Conservation (phyloP, 2,113 vertebrate species). For the Sceloporus undulatus region DNA sequence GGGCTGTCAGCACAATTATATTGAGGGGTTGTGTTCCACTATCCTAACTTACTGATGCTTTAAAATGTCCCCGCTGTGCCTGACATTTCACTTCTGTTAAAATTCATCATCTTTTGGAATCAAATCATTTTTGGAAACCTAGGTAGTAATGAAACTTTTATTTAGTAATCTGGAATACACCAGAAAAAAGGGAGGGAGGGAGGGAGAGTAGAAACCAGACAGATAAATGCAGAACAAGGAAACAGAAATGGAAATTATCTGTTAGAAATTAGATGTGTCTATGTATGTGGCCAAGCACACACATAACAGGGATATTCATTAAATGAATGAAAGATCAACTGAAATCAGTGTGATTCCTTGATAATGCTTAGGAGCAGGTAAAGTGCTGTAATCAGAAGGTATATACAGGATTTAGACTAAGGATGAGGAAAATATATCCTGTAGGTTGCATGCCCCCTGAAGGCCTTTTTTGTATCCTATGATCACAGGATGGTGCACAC, state of each 20-base stretch:
- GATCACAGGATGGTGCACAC: no score
- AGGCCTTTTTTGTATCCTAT: no score
- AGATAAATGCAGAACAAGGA: constrained; percentile 16
- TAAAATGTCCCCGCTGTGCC: constrained; percentile 62
- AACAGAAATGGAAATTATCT: constrained; percentile 47
- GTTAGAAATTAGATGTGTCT: neutral
- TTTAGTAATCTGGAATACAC: constrained; percentile 54
- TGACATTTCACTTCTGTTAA: constrained; percentile 71
- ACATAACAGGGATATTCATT: neutral
- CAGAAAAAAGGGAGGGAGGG: neutral
- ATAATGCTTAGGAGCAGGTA: neutral
- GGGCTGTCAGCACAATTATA: constrained; percentile 45
- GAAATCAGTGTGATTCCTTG: constrained; percentile 18
- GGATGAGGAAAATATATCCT: neutral
- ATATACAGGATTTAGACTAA: neutral
- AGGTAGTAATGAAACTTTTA: constrained; percentile 66
- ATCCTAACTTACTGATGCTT: constrained; percentile 48
- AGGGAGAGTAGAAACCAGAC: neutral
- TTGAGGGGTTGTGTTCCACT: neutral
- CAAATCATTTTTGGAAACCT: constrained; percentile 56
- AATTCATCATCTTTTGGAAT: constrained; percentile 62
- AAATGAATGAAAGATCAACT: neutral
- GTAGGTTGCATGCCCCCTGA: no score
- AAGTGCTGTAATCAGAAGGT: neutral
- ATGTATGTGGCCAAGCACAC: no score